phyloP scores from a whole-genome alignment of 2,888 invertebrate genomes.

The Tachina fera region DNA sequence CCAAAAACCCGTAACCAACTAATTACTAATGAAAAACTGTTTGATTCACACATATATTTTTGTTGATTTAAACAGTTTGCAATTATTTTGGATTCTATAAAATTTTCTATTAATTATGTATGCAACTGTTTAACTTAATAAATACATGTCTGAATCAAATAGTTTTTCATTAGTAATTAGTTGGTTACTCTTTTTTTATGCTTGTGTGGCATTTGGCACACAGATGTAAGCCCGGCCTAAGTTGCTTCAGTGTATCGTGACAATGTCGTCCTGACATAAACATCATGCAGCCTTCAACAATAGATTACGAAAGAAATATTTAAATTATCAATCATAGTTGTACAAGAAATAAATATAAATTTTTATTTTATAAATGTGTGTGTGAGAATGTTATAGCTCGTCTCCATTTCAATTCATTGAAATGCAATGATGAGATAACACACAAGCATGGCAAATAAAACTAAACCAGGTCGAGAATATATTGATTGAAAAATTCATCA shows the following conservation, averaged over 20 bases:
- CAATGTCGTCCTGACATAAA: conserved; percentile 35
- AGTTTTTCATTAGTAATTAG: too few species aligned
- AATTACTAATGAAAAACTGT: too few species aligned
- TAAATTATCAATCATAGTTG: conserved; percentile 61
- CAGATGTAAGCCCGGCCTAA: too few species aligned
- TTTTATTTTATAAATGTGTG: conserved; percentile 37
- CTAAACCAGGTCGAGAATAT: conserved; percentile 57
- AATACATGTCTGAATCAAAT: too few species aligned
- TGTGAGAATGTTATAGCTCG: background rate
- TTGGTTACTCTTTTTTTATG: too few species aligned
- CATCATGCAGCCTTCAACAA: conserved; percentile 25
- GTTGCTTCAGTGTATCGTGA: conserved; percentile 11
- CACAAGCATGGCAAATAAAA: conserved; percentile 32
- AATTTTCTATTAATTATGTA: too few species aligned
- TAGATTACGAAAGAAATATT: conserved; percentile 36
- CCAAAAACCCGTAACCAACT: too few species aligned
- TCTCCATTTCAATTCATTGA: conserved; percentile 37
- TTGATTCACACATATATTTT: too few species aligned
- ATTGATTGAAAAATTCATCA: conserved; percentile 54
- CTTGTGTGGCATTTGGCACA: too few species aligned
- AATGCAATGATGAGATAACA: conserved; percentile 43
- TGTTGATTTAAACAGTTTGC: too few species aligned
- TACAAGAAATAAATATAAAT: conserved; percentile 8
- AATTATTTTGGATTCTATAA: too few species aligned
- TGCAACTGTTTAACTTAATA: too few species aligned